Base-by-base conservation (phyloP, 2,888 invertebrate genomes). In the Andrena flavipes region DNA sequence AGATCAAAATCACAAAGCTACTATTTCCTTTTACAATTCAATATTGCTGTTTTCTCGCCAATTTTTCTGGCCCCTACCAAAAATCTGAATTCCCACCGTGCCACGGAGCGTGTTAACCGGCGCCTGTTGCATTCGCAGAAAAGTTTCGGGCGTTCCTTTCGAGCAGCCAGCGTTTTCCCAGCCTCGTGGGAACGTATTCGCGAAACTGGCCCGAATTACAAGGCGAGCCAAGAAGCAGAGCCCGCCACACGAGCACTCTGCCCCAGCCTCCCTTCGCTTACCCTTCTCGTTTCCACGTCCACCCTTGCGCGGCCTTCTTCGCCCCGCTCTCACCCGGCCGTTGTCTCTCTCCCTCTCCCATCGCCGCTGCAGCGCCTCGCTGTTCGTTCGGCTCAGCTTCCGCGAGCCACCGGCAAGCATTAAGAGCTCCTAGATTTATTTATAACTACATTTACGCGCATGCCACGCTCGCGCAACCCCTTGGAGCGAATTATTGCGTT, bases 361-460 rank as follows among this genome's bases (percentile, higher is more conserved):
- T 30, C 23, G 54, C 42, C 51, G 1, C 2, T n/a, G 6, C 26
- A 23, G 20, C n/a, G 23, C 26, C 71, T 69, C 56, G 71, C 35
- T 54, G n/a, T 29, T 67, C 54, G 30, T 42, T 33, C 49, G 20
- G 16, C 82, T 74, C 74, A 65, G 79, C 85, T 84, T 82, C 82
- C 84, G 89, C 85, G 87, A 86, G 88, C 84, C 84, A 87, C 89
- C 83, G 88, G 84, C 91, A 88, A 91, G 91, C 93, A 93, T 94
- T 93, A 93, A 93, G 93, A 94, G 93, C 93, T 92, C 89, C 93
- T 93, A 93, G 94, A 94, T 94, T 94, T 94, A 94, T 94, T 94
- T 94, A 94, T 94, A 94, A 94, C 94, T 94, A 94, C 93, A 93
- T 94, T 93, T 93, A 93, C 93, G 93, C 92, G 93, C 92, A 93